Percentiles rank a stretch among this genome's conserved stretches.
Conservation (phyloP, 1,140 invertebrate genomes). For the Matsumurasca onukii region DNA sequence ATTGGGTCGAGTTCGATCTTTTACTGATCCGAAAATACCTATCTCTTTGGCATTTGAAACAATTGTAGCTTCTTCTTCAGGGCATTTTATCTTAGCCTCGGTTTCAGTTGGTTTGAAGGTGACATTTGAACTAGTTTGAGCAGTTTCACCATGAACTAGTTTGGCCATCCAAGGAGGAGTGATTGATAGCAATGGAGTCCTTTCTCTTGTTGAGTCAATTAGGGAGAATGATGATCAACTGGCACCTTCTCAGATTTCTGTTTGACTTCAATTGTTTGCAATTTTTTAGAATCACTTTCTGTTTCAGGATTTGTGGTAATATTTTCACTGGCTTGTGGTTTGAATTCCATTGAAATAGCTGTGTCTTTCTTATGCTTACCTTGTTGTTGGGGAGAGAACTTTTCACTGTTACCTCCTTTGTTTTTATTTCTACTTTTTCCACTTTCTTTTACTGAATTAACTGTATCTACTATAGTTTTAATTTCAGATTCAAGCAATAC, state of each 20-base stretch:
- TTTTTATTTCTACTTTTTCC: too few species aligned
- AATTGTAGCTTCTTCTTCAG: slow-evolving; percentile 12
- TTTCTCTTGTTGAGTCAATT: slow-evolving; percentile 1
- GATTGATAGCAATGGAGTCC: slow-evolving; percentile 1
- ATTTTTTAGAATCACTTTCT: not conserved
- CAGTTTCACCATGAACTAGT: slow-evolving; percentile 5
- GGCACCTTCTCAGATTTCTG: not conserved
- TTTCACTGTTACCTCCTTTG: too few species aligned
- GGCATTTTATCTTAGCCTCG: not conserved
- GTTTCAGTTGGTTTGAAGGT: not conserved
- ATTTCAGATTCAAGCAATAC: too few species aligned
- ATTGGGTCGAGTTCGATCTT: slow-evolving; percentile 33
- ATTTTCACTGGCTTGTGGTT: too few species aligned
- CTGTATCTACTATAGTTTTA: too few species aligned
- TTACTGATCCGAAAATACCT: slow-evolving; percentile 40
- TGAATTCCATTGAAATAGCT: too few species aligned
- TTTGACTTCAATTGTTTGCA: slow-evolving; percentile 22
- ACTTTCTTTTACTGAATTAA: too few species aligned
- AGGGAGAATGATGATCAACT: not conserved
- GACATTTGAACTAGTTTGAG: not conserved
- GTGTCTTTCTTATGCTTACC: too few species aligned
- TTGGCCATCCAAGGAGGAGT: slow-evolving; percentile 27
- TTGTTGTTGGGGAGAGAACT: too few species aligned
- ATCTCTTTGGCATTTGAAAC: slow-evolving; percentile 17
- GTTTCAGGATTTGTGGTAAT: too few species aligned